These are phyloP conservation scores for Semaprochilodus insignis DNA, from an alignment of 2,797 vertebrate genomes.

Conservation along the genomic window DNA sequence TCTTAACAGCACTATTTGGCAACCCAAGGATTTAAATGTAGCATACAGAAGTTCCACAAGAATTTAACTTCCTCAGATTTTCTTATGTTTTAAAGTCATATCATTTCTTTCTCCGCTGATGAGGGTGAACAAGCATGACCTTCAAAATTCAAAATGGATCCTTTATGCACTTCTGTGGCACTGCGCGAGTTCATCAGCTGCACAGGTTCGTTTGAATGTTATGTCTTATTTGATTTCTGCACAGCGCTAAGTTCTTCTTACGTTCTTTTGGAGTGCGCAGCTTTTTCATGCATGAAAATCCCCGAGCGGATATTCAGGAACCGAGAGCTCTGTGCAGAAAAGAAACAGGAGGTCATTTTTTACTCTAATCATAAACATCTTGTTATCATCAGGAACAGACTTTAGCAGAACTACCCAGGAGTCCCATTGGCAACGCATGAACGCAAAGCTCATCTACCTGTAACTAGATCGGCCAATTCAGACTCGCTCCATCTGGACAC, in stretches of 20 bases:
- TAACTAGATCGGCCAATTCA: background rate
- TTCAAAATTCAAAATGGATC: background rate
- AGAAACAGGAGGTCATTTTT: background rate
- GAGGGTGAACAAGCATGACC: background rate
- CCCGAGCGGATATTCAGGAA: background rate
- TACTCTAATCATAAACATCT: constrained; percentile 32
- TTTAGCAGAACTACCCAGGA: constrained; percentile 10
- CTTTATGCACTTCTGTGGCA: background rate
- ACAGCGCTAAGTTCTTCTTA: background rate
- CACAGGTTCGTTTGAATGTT: background rate
- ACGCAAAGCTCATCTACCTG: constrained; percentile 3
- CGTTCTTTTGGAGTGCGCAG: background rate
- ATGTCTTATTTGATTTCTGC: constrained; percentile 8
- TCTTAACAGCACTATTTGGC: too few relatives aligned
- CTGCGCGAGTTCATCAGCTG: background rate
- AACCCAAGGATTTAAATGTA: too few relatives aligned
- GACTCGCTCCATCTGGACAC: background rate
- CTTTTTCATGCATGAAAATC: background rate
- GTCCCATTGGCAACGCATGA: background rate
- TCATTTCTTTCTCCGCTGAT: background rate
- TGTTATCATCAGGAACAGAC: constrained; percentile 37
- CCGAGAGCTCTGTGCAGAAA: background rate
- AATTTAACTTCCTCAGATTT: background rate
- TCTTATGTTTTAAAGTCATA: background rate
- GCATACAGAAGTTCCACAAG: too few relatives aligned